phyloP scores from a whole-genome alignment of 2,113 vertebrate genomes.

The Burhinus bistriatus region DNA sequence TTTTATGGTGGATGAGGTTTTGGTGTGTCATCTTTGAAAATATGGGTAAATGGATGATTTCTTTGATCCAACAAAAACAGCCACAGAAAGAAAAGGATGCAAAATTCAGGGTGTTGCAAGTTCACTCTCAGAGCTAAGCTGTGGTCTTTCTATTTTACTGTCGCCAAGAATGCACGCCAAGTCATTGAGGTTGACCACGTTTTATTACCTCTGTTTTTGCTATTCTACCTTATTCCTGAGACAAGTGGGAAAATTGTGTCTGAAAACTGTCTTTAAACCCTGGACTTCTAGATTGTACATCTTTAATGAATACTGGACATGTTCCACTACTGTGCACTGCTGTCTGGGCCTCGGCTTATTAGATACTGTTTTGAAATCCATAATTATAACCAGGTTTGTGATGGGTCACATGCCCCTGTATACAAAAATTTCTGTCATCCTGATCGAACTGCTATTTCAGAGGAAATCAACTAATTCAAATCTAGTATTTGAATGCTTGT shows the following conservation, averaged over 20 bases:
- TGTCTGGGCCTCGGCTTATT: slow-evolving; percentile 45
- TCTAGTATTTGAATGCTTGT: slow-evolving; percentile 30
- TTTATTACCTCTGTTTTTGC: slow-evolving; percentile 75
- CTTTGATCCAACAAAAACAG: slow-evolving; percentile 55
- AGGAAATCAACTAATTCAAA: slow-evolving; percentile 37
- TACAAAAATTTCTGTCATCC: slow-evolving; percentile 10
- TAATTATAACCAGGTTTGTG: slow-evolving; percentile 33
- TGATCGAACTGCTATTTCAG: neutral
- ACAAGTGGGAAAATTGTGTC: slow-evolving; percentile 64
- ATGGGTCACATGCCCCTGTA: neutral
- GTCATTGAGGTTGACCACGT: slow-evolving; percentile 54
- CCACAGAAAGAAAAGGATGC: slow-evolving; percentile 44
- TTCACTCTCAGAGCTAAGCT: slow-evolving; percentile 60
- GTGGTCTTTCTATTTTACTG: slow-evolving; percentile 39
- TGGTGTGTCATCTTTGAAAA: slow-evolving; percentile 45
- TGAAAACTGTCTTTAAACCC: slow-evolving; percentile 60
- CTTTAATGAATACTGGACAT: slow-evolving; percentile 59
- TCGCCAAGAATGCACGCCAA: slow-evolving; percentile 61
- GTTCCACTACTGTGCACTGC: slow-evolving; percentile 48
- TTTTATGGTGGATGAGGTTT: slow-evolving; percentile 15
- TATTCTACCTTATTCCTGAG: slow-evolving; percentile 67
- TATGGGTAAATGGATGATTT: neutral
- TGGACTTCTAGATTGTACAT: slow-evolving; percentile 56
- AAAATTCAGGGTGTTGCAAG: slow-evolving; percentile 59
- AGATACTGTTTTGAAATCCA: slow-evolving; percentile 43